Evolutionary conservation across 1,140 invertebrate species (phyloP), one percentile per base, ranked within the genome.

Genomic region (Mactra quadrangularis): DNA sequence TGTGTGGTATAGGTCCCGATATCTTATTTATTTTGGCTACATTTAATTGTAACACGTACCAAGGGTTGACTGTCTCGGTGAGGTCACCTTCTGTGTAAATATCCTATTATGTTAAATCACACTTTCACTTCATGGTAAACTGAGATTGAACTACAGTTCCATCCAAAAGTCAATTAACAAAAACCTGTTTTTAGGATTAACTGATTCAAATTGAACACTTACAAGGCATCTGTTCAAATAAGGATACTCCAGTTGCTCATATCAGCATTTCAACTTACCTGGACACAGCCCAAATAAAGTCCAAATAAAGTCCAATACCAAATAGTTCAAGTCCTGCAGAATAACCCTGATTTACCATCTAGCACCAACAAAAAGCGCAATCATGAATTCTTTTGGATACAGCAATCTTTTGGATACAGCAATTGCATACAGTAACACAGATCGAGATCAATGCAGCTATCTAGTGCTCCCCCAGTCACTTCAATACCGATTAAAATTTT

Each of bases 11-110:
- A 59, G 38, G 38, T 31, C 41, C 35, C 52, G 35, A 35, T 59
- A 59, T 75, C 52, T 57, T 75, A 25, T 75, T 75, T 59, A 19
- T 60, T 75, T 57, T 45, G 55, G 55, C 2, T 29, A 19, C 53
- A 45, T 75, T 75, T 57, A 55, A 59, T 17, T 59, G 52, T 38
- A 59, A 64, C 60, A 64, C 35, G n/a, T 64, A 64, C 60, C 60
- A 22, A 38, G 60, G 41, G 41, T 45, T 38, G 60, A 59, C 13
- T 11, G 41, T 25, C 55, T 38, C 27, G 19, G 9, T 75, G 71
- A 75, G 71, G 71, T 75, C 71, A 75, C 55, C 52, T 31, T 0
- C 4, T 59, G 53, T 35, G 71, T 75, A 75, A 75, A 75, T 59
- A 75, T 75, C 41, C 59, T 59, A 75, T 38, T 59, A 57, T 59